Percentiles rank a stretch among this genome's conserved stretches.
phyloP scores from a whole-genome alignment of 1,140 invertebrate species.

The Asbolus verrucosus region DNA sequence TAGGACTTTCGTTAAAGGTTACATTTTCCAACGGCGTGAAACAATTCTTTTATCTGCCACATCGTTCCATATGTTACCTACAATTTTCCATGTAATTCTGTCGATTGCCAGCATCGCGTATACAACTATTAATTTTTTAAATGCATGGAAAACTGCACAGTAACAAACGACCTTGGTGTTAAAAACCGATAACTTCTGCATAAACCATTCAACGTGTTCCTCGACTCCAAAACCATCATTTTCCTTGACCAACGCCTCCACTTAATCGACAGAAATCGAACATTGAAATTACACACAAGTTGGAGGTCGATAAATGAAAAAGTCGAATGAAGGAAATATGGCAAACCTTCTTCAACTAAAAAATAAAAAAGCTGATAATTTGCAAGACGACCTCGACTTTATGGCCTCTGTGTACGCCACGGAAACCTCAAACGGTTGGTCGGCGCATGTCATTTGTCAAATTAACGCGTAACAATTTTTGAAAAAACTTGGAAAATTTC shows the following conservation, averaged over 20 bases:
- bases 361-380: conserved; percentile 12
- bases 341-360: not conserved
- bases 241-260: not conserved
- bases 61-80: too few species aligned
- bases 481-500: not conserved
- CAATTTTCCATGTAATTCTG: not conserved
- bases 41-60: too few species aligned
- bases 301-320: not conserved
- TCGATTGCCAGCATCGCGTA: not conserved
- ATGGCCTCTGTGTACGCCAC: conserved; percentile 1
- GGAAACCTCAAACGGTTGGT: conserved; percentile 24
- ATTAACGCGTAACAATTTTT: not conserved
- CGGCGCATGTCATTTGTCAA: not conserved
- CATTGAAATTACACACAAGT: too few species aligned
- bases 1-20: too few species aligned
- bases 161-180: too few species aligned
- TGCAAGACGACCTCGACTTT: not conserved
- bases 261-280: not conserved
- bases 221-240: conserved; percentile 11
- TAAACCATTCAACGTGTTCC: conserved; percentile 11
- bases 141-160: conserved; percentile 16
- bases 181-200: too few species aligned
- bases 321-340: not conserved
- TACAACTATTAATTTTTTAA: conserved; percentile 10
- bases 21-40: too few species aligned